These are phyloP conservation scores for Lycaena phlaeas DNA, from an alignment of 2,888 invertebrate genomes.

Conservation along the genomic window DNA sequence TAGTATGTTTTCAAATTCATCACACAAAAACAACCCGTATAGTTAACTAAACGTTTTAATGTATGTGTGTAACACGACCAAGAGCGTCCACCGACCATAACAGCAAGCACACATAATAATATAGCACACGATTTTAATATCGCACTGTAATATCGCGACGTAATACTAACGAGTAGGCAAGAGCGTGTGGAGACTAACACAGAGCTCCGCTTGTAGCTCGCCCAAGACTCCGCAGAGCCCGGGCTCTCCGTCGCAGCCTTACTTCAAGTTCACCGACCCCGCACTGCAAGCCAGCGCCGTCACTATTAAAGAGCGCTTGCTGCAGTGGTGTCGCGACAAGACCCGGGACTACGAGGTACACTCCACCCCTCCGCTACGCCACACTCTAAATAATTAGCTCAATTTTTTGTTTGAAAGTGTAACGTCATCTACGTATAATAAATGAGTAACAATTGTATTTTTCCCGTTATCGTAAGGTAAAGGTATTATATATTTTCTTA, in stretches of 20 bases:
- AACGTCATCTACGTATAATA: not conserved
- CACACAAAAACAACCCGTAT: not conserved
- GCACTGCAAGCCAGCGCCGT: constrained; percentile 92
- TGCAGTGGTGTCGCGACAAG: constrained; percentile 98
- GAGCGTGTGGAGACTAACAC: constrained; percentile 44
- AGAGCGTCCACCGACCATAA: constrained; percentile 20
- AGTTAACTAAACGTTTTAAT: constrained; percentile 14
- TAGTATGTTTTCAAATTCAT: not conserved
- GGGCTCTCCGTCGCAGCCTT: constrained; percentile 78
- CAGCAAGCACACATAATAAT: constrained; percentile 34
- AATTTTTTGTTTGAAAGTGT: not conserved
- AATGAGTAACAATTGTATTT: not conserved
- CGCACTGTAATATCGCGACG: constrained; percentile 23
- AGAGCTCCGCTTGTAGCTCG: constrained; percentile 76
- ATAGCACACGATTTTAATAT: constrained; percentile 32
- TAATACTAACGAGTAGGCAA: constrained; percentile 25
- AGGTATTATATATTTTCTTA: no score
- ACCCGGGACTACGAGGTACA: constrained; percentile 97
- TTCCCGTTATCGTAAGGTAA: no score
- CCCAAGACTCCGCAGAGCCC: constrained; percentile 79
- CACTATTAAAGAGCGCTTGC: constrained; percentile 96
- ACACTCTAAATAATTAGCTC: constrained; percentile 10
- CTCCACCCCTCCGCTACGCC: constrained; percentile 21
- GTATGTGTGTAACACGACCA: constrained; percentile 39
- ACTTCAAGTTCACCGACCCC: constrained; percentile 94